Evolutionary conservation across 1,140 invertebrate genomes (phyloP), one percentile per base, ranked within the genome.

Genomic region (Eciton burchellii): DNA sequence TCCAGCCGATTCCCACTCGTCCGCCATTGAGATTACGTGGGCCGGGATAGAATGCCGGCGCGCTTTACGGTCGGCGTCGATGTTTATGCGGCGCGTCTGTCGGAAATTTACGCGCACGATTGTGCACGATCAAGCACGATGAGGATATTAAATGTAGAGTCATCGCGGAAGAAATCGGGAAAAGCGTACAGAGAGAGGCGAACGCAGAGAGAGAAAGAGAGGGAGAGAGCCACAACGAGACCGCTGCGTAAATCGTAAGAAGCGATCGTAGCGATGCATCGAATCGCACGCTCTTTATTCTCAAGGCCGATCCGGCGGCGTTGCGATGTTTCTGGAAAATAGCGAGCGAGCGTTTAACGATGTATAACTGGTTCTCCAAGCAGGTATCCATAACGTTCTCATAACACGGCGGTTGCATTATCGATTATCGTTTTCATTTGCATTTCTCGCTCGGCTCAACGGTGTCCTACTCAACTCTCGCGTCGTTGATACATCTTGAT

Each of bases 51-150:
- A 54, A 77, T 77, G n/a, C 47, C 62, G 11, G 21, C 43, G 72
- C 35, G 71, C 29, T 66, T 77, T 77, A 57, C 56, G 70, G 43
- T 79, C 59, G 26, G 35, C 43, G 21, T 56, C 49, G 74, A 70
- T n/a, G 52, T n/a, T 43, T 68, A 45, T n/a, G n/a, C 49, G 43
- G n/a, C 47, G 49, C 63, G 74, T 21, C 74, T 68, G 12, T 79
- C 63, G 49, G 52, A 62, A 41, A 79, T 79, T 79, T 26, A 68
- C n/a, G n/a, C n/a, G n/a, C n/a, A n/a, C n/a, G 70, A 79, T 70
- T 35, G 26, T 54, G 56, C 21, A 49, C 24, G 56, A n/a, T n/a
- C n/a, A n/a, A n/a, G n/a, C n/a, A n/a, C n/a, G n/a, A n/a, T n/a
- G n/a, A n/a, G n/a, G n/a, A n/a, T n/a, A n/a, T n/a, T n/a, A n/a